Evolutionary conservation across 2,113 vertebrate genomes (phyloP).

Genomic region (Morone saxatilis): DNA sequence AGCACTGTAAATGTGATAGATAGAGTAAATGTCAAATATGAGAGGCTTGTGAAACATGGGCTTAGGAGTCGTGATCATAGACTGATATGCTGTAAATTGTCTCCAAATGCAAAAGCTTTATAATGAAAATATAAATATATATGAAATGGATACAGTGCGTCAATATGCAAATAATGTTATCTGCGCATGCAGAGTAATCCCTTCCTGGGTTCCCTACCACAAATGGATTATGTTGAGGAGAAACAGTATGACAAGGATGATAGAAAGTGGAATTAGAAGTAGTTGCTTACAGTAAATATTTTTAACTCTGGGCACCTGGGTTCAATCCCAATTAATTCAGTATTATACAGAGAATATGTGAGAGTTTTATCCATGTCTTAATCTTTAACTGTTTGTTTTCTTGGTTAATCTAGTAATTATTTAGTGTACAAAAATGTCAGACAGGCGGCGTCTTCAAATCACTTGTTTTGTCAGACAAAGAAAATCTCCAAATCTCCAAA

Average conservation of each 20-base stretch:
- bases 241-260: neutral
- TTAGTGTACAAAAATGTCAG: neutral
- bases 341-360: neutral
- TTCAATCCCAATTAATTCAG: neutral
- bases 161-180: constrained; percentile 37
- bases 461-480: too few species aligned
- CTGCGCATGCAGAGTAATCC: constrained; percentile 25
- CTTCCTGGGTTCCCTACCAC: neutral
- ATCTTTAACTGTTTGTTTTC: neutral
- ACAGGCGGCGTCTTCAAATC: too few species aligned
- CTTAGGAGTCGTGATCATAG: constrained; percentile 23
- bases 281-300: neutral
- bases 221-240: constrained; percentile 22
- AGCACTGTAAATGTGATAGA: neutral
- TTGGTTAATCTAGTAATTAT: neutral
- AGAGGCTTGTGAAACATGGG: constrained; percentile 29
- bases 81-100: constrained; percentile 18
- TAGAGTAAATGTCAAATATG: constrained; percentile 28
- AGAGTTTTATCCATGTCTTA: neutral
- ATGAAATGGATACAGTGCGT: constrained; percentile 18
- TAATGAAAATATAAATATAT: constrained; percentile 10
- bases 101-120: constrained; percentile 20
- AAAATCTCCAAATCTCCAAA: too few species aligned
- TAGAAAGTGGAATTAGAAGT: neutral
- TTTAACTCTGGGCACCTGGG: neutral